phyloP scores from a whole-genome alignment of 2,888 invertebrate genomes.

The Octonoba sinensis region DNA sequence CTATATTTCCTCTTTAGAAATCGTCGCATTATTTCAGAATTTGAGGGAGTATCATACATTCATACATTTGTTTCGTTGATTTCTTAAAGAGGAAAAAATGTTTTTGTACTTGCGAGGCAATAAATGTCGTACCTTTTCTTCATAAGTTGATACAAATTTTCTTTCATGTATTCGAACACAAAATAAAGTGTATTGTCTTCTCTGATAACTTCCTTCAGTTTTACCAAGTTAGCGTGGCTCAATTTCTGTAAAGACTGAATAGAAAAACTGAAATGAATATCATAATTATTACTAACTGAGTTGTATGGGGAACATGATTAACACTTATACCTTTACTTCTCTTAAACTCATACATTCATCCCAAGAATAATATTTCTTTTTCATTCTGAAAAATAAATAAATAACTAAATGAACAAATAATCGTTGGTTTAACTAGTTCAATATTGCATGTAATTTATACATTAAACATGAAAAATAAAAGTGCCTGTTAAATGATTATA shows the following conservation, averaged over 20 bases:
- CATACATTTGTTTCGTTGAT: too few species aligned
- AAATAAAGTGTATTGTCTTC: conserved; percentile 98
- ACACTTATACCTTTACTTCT: conserved; percentile 87
- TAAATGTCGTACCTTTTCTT: conserved; percentile 84
- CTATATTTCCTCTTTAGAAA: too few species aligned
- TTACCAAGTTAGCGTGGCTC: conserved; percentile 97
- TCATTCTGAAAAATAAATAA: conserved; percentile 81
- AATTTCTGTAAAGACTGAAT: conserved; percentile 93
- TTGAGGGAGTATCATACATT: too few species aligned
- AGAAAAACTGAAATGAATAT: neutral
- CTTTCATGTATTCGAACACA: conserved; percentile 99
- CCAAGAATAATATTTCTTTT: conserved; percentile 99
- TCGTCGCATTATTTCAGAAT: too few species aligned
- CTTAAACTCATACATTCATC: conserved; percentile 98
- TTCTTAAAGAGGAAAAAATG: too few species aligned
- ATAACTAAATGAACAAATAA: too few species aligned
- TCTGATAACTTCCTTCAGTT: conserved; percentile 96
- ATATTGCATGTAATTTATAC: too few species aligned
- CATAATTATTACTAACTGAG: conserved; percentile 66
- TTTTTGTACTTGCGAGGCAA: too few species aligned
- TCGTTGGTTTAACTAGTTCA: too few species aligned
- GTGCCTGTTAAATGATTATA: too few species aligned
- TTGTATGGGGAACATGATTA: neutral
- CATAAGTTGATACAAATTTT: conserved; percentile 97
- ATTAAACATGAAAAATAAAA: too few species aligned